Evolutionary conservation across 1,140 invertebrate species (phyloP).

Genomic region (Aculops lycopersici): DNA sequence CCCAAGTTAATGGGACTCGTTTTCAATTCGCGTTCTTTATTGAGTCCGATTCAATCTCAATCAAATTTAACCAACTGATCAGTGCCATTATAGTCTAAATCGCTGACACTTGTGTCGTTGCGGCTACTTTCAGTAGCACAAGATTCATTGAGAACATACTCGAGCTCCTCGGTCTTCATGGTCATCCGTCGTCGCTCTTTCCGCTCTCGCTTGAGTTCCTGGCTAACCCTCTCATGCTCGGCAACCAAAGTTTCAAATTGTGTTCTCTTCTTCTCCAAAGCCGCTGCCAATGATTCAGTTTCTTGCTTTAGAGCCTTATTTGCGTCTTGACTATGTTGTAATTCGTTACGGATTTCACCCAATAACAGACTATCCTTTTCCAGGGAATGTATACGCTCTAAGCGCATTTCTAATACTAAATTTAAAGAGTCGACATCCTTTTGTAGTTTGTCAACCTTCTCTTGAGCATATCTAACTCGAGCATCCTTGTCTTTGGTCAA

Average conservation of each 20-base stretch:
- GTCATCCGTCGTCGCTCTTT: background rate
- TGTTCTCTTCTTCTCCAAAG: background rate
- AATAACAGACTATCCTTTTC: background rate
- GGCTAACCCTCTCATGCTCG: background rate
- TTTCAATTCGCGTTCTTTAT: too few relatives aligned
- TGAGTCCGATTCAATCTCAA: too few relatives aligned
- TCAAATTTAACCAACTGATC: too few relatives aligned
- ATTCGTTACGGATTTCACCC: background rate
- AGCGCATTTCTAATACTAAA: conserved; percentile 1
- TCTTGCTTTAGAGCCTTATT: background rate
- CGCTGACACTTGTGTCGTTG: too few relatives aligned
- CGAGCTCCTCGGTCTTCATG: conserved; percentile 1
- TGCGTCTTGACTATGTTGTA: background rate
- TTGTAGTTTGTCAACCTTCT: background rate
- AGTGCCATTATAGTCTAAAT: too few relatives aligned
- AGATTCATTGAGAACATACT: conserved; percentile 1
- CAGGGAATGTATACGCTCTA: background rate
- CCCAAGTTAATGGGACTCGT: too few relatives aligned
- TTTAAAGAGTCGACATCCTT: conserved; percentile 1
- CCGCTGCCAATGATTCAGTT: background rate
- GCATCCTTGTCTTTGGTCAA: background rate
- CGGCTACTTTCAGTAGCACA: background rate
- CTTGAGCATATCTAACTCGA: background rate
- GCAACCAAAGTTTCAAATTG: background rate
- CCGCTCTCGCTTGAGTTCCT: background rate